Base-by-base conservation (phyloP, 1,140 invertebrate genomes). In the Drosophila suzukii region DNA sequence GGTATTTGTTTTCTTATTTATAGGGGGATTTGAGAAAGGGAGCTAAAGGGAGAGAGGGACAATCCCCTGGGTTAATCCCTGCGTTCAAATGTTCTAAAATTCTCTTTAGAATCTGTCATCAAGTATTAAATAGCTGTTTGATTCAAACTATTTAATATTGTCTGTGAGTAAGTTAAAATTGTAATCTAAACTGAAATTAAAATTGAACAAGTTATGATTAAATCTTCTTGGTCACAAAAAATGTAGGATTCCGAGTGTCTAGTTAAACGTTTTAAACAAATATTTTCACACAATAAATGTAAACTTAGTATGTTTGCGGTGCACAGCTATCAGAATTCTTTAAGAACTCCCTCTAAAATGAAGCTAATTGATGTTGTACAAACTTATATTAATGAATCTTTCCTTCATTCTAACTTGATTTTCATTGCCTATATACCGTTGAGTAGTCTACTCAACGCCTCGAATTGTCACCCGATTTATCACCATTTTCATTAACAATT, bases 381-480 rank as follows among this genome's bases (percentile, higher is more conserved):
- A 7, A 32, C 30, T 7, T 7, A 32, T 32, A 32, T 32, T 32
- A 7, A 32, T 32, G 7, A 32, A 32, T 32, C 0, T n/a, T n/a
- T n/a, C n/a, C n/a, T 20, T 20, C 20, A 7, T 32, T 32, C 30
- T 32, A 7, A 32, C 30, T 32, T 32, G 30, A 6, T 8, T 30
- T 50, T 50, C 13, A 10, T 6, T 34, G 27, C 15, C n/a, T 32
- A 15, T 4, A 5, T 1, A 2, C 12, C 15, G 12, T 3, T 15
- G 7, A 49, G 51, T 49, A 38, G 20, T 55, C 38, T 55, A 73
- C 57, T 74, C 57, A 43, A 20, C 41, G 58, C 50, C 41, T 39
- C 27, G 43, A 53, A 44, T 53, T 75, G 71, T 51, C 72, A 56
- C 54, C 43, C 24, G 49, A 75, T 49, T 75, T 43, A 30, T 61